Evolutionary conservation across 2,113 vertebrate species (phyloP).

Genomic region (Chascanopsetta lugubris): DNA sequence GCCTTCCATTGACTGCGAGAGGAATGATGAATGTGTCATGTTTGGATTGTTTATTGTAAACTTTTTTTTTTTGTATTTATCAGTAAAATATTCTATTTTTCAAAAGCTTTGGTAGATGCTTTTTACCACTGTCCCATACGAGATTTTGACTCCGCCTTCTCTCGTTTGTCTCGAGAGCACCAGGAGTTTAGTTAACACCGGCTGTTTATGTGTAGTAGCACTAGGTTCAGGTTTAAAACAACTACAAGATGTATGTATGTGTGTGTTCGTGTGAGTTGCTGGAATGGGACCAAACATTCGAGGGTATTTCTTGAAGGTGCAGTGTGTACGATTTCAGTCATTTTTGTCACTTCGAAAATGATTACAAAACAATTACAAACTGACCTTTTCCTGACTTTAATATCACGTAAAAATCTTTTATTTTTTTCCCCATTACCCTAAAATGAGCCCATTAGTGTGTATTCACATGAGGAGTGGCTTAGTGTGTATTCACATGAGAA

Average conservation of each 20-base stretch:
- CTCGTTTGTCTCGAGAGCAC: constrained; percentile 56
- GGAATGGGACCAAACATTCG: constrained; percentile 50
- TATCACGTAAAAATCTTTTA: no score
- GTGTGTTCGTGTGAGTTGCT: no score
- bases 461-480: no score
- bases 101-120: constrained; percentile 66
- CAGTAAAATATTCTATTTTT: constrained; percentile 77
- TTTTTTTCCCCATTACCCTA: no score
- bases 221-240: constrained; percentile 25
- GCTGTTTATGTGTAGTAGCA: constrained; percentile 8
- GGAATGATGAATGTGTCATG: constrained; percentile 69
- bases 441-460: no score
- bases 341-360: no score
- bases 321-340: no score
- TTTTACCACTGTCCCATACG: constrained; percentile 67
- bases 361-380: no score
- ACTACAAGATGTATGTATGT: constrained; percentile 26
- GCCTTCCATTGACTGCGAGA: constrained; percentile 40
- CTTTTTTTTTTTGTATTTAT: constrained; percentile 82
- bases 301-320: constrained; percentile 44
- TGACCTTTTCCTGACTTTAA: no score
- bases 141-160: constrained; percentile 50
- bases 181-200: constrained; percentile 43
- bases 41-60: constrained; percentile 83
- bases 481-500: no score